Evolutionary conservation across 2,888 invertebrate genomes (phyloP).

Genomic region (Serripes groenlandicus): DNA sequence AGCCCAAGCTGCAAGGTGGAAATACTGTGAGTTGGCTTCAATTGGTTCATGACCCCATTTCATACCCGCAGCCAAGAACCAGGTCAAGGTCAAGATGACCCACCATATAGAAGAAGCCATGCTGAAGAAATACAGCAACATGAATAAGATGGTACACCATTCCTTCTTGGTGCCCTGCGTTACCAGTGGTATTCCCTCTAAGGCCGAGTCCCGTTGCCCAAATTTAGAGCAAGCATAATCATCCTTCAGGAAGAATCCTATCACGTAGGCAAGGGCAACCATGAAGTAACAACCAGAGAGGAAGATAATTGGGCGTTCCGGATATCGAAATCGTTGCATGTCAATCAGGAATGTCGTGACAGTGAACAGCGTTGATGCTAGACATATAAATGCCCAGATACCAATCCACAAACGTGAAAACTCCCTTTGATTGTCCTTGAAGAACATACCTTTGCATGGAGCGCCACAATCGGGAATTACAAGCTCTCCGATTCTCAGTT

Average conservation of each 20-base stretch:
- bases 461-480: conserved; percentile 87
- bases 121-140: conserved; percentile 96
- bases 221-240: conserved; percentile 87
- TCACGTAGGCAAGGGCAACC: conserved; percentile 95
- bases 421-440: conserved; percentile 91
- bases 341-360: conserved; percentile 95
- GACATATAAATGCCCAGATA: conserved; percentile 96
- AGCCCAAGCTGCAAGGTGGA: conserved; percentile 99
- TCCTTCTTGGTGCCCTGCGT: conserved; percentile 90
- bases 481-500: conserved; percentile 89
- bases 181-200: conserved; percentile 58
- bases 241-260: conserved; percentile 87
- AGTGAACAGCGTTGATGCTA: conserved; percentile 95
- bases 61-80: conserved; percentile 98
- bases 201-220: conserved; percentile 64
- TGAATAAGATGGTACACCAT: conserved; percentile 96
- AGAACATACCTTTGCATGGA: conserved; percentile 97
- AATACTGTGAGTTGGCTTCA: conserved; percentile 98
- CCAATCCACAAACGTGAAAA: conserved; percentile 97
- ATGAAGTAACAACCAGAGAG: conserved; percentile 98
- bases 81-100: conserved; percentile 97
- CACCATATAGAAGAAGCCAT: conserved; percentile 99
- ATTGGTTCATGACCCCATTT: conserved; percentile 99
- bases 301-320: conserved; percentile 98
- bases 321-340: conserved; percentile 97